phyloP scores from a whole-genome alignment of 2,113 vertebrate species.

The Thinocorus orbignyianus region DNA sequence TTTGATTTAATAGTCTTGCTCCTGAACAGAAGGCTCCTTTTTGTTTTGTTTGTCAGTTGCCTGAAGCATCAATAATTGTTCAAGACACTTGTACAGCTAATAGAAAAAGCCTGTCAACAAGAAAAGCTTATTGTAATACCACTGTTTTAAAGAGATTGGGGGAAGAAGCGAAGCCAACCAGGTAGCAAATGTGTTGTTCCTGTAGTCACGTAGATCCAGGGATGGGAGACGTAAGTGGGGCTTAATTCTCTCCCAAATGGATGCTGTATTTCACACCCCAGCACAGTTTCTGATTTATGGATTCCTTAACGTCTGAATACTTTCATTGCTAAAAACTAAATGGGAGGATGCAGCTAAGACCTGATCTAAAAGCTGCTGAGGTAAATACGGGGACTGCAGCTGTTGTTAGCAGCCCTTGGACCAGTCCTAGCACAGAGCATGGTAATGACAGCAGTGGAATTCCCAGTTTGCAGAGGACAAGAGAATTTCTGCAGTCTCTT shows the following conservation, averaged over 20 bases:
- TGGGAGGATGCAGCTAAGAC: background rate
- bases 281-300: background rate
- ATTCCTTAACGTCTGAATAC: background rate
- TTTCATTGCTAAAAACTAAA: background rate
- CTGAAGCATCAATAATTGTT: conserved; percentile 27
- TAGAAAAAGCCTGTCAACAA: conserved; percentile 1
- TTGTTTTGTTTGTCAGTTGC: background rate
- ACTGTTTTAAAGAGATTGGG: background rate
- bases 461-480: background rate
- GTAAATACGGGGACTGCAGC: background rate
- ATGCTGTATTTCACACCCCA: background rate
- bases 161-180: background rate
- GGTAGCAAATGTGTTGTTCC: background rate
- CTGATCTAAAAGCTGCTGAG: background rate
- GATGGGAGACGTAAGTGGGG: background rate
- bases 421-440: background rate
- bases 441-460: background rate
- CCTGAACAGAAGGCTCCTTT: background rate
- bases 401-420: background rate
- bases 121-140: background rate
- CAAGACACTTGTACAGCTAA: background rate
- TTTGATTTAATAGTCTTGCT: background rate
- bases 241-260: background rate
- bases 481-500: background rate
- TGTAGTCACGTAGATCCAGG: background rate